Conservation (phyloP, 2,888 invertebrate genomes). For the Acrocyrtus sp. region DNA sequence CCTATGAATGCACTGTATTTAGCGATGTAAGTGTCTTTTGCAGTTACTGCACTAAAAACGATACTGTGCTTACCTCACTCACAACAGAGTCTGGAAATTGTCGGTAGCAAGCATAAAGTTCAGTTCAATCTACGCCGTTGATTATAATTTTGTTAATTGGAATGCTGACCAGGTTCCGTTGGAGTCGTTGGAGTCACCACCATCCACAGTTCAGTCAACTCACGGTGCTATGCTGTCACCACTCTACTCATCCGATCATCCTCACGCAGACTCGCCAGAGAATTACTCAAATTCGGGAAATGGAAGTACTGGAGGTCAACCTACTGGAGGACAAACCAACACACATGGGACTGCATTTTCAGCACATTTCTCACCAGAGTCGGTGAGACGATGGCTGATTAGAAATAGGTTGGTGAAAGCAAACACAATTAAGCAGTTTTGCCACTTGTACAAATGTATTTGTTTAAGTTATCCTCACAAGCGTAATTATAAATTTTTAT, state of each 20-base stretch:
- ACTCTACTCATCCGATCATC: slow-evolving; percentile 62
- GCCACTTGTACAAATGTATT: neutral
- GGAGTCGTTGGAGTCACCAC: slow-evolving; percentile 71
- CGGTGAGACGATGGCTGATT: slow-evolving; percentile 61
- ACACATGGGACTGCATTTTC: slow-evolving; percentile 47
- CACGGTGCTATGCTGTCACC: slow-evolving; percentile 58
- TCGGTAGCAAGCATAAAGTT: too few relatives aligned
- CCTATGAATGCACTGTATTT: slow-evolving; percentile 94
- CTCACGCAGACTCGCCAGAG: slow-evolving; percentile 61
- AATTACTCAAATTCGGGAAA: slow-evolving; percentile 55
- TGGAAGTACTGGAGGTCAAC: slow-evolving; percentile 30
- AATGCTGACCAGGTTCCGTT: slow-evolving; percentile 70
- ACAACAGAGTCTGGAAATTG: too few relatives aligned
- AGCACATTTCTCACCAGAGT: slow-evolving; percentile 61
- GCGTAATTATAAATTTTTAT: slow-evolving; percentile 1
- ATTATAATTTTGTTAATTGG: too few relatives aligned
- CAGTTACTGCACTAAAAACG: neutral
- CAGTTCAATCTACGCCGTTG: too few relatives aligned
- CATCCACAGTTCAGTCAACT: slow-evolving; percentile 55
- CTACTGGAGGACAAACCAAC: slow-evolving; percentile 1
- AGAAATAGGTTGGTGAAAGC: slow-evolving; percentile 56
- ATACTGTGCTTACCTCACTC: too few relatives aligned
- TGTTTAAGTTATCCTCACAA: neutral
- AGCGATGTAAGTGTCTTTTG: slow-evolving; percentile 76
- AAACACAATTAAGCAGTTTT: neutral